A percentile compares a stretch with the other conserved stretches of the same genome.
phyloP scores from a whole-genome alignment of 1,140 invertebrate species.

The Pseudachorutes palmiensis region DNA sequence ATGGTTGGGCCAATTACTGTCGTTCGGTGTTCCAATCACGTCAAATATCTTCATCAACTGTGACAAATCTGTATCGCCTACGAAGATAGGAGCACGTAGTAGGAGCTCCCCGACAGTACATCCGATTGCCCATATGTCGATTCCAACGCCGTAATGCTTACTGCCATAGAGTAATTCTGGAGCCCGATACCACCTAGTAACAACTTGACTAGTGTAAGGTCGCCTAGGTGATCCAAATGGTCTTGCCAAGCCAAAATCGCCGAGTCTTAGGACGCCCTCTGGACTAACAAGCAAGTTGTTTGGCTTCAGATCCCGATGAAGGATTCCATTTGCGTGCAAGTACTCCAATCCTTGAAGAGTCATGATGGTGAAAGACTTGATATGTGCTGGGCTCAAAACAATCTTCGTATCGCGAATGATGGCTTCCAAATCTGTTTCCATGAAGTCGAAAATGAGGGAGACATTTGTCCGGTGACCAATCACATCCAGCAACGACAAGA shows the following conservation, averaged over 20 bases:
- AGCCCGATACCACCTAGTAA: conserved; percentile 85
- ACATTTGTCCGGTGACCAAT: conserved; percentile 97
- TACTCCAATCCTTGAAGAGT: conserved; percentile 92
- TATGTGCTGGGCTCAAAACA: conserved; percentile 82
- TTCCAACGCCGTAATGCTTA: conserved; percentile 82
- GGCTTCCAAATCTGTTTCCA: conserved; percentile 97
- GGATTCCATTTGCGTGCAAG: conserved; percentile 90
- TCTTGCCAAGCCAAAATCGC: conserved; percentile 97
- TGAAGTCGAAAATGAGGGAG: conserved; percentile 98
- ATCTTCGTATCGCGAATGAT: conserved; percentile 79
- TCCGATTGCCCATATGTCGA: conserved; percentile 99
- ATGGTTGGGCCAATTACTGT: conserved; percentile 85
- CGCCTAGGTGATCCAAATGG: conserved; percentile 93
- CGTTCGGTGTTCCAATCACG: conserved; percentile 80
- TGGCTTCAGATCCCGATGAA: conserved; percentile 98
- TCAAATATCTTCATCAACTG: conserved; percentile 92
- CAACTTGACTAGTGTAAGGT: conserved; percentile 96
- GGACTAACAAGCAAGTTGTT: conserved; percentile 95
- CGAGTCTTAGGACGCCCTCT: conserved; percentile 87
- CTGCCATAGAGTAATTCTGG: conserved; percentile 95
- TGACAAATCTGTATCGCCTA: conserved; percentile 93
- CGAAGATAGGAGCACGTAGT: conserved; percentile 82
- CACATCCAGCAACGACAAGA: conserved; percentile 89
- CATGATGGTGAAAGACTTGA: conserved; percentile 94
- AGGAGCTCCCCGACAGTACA: conserved; percentile 95